These are phyloP conservation scores for Watsonalla binaria DNA, from an alignment of 2,888 invertebrate species.

Conservation along the genomic window DNA sequence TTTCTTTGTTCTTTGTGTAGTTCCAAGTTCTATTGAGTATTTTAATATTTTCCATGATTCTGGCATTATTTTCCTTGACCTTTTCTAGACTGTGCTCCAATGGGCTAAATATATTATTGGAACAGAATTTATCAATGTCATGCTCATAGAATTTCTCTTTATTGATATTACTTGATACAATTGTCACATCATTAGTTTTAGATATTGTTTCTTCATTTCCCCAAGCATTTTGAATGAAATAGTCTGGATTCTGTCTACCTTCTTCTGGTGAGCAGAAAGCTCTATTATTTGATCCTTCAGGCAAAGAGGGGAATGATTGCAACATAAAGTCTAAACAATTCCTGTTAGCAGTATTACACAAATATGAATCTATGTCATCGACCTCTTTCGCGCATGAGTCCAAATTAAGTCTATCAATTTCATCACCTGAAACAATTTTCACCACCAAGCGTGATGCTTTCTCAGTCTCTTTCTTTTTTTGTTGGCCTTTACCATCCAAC, in stretches of 20 bases:
- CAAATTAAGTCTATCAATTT: constrained; percentile 48
- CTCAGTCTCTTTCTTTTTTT: constrained; percentile 41
- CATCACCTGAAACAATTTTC: constrained; percentile 54
- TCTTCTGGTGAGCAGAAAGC: background rate
- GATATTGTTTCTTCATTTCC: background rate
- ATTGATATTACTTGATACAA: background rate
- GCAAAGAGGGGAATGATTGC: background rate
- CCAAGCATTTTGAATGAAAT: background rate
- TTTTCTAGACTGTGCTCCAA: constrained; percentile 66
- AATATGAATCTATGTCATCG: constrained; percentile 17
- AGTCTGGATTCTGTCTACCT: background rate
- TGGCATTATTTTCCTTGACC: constrained; percentile 69
- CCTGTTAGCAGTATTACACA: background rate
- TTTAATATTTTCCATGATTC: constrained; percentile 71
- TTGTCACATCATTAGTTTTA: background rate
- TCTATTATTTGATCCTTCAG: too few species aligned
- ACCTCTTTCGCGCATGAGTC: constrained; percentile 54
- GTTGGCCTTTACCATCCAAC: constrained; percentile 45
- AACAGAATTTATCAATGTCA: constrained; percentile 1
- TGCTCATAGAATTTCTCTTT: background rate
- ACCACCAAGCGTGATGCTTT: constrained; percentile 59
- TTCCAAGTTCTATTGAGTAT: constrained; percentile 65
- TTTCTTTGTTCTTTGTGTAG: constrained; percentile 68
- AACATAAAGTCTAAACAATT: background rate
- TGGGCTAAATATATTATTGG: constrained; percentile 32